phyloP scores from a whole-genome alignment of 2,888 invertebrate genomes.

The Platerodrilus igneus region DNA sequence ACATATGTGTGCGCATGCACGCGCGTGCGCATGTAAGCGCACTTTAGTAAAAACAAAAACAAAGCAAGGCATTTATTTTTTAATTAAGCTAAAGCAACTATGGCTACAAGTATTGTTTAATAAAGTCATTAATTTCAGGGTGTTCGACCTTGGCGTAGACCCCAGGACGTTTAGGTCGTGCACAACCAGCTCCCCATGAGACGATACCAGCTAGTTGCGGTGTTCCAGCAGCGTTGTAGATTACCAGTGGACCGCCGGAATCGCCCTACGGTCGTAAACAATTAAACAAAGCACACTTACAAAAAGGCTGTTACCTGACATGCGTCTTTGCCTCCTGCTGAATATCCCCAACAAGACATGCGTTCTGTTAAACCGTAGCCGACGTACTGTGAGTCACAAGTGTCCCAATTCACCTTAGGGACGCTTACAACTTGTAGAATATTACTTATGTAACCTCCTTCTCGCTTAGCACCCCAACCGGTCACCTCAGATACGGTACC shows the following conservation, averaged over 20 bases:
- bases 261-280: constrained; percentile 1
- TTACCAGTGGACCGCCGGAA: constrained; percentile 7
- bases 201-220: constrained; percentile 4
- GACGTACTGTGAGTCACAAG: constrained; percentile 8
- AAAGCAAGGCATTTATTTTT: too few relatives aligned
- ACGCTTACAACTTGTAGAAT: neutral
- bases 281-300: too few relatives aligned
- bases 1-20: too few relatives aligned
- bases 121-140: too few relatives aligned
- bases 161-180: constrained; percentile 1
- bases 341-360: constrained; percentile 1
- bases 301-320: too few relatives aligned
- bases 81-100: too few relatives aligned
- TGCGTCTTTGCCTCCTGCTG: constrained; percentile 2
- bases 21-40: too few relatives aligned
- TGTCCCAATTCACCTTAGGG: constrained; percentile 7
- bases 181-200: constrained; percentile 9
- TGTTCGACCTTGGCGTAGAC: constrained; percentile 5
- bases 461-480: constrained; percentile 2
- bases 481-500: neutral
- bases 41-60: too few relatives aligned
- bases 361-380: neutral
- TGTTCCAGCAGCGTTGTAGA: too few relatives aligned
- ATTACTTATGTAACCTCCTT: neutral
- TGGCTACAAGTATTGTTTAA: too few relatives aligned